phyloP scores from a whole-genome alignment of 2,797 vertebrate genomes.

The Epinephelus coioides region DNA sequence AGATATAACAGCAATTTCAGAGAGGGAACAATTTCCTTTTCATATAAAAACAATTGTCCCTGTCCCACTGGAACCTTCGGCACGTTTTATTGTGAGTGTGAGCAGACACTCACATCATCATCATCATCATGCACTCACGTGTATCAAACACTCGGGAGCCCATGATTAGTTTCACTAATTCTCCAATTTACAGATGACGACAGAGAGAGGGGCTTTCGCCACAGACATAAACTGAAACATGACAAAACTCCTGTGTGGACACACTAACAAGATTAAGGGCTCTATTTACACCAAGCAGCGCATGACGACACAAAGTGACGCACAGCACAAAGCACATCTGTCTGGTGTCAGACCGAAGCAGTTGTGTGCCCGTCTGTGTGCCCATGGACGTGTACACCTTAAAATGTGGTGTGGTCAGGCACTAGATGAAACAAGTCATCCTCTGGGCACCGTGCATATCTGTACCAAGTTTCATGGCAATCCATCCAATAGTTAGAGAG shows the following conservation, averaged over 20 bases:
- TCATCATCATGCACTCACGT: background rate
- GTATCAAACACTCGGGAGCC: background rate
- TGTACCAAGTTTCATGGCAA: background rate
- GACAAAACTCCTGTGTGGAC: background rate
- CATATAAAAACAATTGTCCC: background rate
- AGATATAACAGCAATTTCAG: background rate
- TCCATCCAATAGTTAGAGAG: background rate
- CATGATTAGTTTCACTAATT: background rate
- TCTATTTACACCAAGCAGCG: too few species aligned
- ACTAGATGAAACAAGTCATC: background rate
- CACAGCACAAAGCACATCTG: too few species aligned
- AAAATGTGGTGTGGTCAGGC: too few species aligned
- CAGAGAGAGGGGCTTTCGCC: background rate
- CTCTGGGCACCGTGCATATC: background rate
- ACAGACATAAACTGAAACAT: background rate
- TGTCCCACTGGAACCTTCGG: background rate
- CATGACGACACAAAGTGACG: too few species aligned
- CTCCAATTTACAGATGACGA: background rate
- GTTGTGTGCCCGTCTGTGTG: too few species aligned
- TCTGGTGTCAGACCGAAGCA: too few species aligned
- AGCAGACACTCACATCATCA: background rate
- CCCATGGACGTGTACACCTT: too few species aligned
- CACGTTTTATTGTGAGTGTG: background rate
- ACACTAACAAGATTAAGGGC: too few species aligned
- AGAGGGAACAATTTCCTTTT: constrained; percentile 9